Evolutionary conservation across 2,888 invertebrate genomes (phyloP), one percentile per base, ranked within the genome.

Genomic region (Ceraclea dissimilis): DNA sequence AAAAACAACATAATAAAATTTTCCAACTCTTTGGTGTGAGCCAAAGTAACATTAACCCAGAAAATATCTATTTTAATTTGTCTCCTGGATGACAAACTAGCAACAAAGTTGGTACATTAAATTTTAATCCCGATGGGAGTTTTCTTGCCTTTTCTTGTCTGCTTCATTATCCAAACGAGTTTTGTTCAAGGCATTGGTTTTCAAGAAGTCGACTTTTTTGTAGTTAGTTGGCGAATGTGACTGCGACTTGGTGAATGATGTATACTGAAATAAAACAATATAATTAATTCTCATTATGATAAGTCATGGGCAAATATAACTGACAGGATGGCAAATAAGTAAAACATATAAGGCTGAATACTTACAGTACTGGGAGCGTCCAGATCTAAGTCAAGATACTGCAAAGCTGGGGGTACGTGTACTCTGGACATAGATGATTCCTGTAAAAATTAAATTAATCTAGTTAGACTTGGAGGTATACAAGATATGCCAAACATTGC

Each of bases 191-290:
- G 94, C 95, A 69, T 92, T 87, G 0, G 95, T 96, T 77, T 93
- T 95, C 52, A 92, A 76, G 75, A 95, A 95, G 74, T 96, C 95
- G 0, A 96, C 93, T 1, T 89, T 90, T 70, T 93, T 92, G 72
- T 95, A 95, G 8, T 90, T 90, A 0, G 88, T 79, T 10, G 60
- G 59, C 6, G 60, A 48, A 6, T 57, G 54, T n/a, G 53, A 49
- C 8, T 54, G 50, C 2, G 55, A 51, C 50, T 56, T 61, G 33
- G 51, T 18, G 2, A 50, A 26, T 17, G 57, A 46, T 18, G 53
- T 46, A 64, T 64, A 64, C 72, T 72, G 53, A 47, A 13, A 46
- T 43, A 22, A 46, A 46, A 6, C n/a, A 55, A 21, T 8, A 17
- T 13, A 51, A 56, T 26, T 2, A 46, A 5, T 26, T 21, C 0